Base-by-base conservation (phyloP, 2,113 vertebrate species). In the Limnothrissa miodon region DNA sequence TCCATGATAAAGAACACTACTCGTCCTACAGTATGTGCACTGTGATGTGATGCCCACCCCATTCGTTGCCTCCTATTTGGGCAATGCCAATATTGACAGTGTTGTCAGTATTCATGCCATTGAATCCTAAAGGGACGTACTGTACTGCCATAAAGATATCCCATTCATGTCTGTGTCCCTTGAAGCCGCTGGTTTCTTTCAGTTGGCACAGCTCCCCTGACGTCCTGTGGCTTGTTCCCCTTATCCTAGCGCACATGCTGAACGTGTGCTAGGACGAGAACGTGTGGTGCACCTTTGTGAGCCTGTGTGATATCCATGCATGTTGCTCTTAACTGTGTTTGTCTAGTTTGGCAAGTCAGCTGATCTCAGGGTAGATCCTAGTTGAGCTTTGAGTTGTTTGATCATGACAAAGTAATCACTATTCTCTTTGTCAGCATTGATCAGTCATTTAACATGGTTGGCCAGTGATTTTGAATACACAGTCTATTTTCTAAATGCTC, bases 291-390 rank as follows among this genome's bases (percentile, higher is more conserved):
- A 21, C 17, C 51, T 62, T 74, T 74, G 66, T 29, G 0, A 29
- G 46, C 11, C 10, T 66, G 17, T 36, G 66, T 74, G 66, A 5
- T 36, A 36, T 36, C 10, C 36, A 33, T 74, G 66, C 66, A 36
- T 74, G 66, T 74, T 74, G 29, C 29, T 74, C 15, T 74, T 74
- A 74, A 36, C 15, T 74, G 59, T 66, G 66, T 39, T 74, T 74
- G 66, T 36, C 29, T 74, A 36, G 66, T 36, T 39, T 74, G 36
- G 66, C 13, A 29, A 2, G 29, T 74, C 66, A 4, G 25, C 13
- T 74, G 66, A 74, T 36, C 13, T 4, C 11, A n/a, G n/a, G 0
- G 25, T 13, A 36, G 66, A 74, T 36, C 13, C 13, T 29, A n/a
- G n/a, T 29, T 10, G 25, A 25, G 59, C 42, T 42, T 4, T 11